Base-by-base conservation (phyloP, 2,888 invertebrate species). In the Quadroppia sp. region DNA sequence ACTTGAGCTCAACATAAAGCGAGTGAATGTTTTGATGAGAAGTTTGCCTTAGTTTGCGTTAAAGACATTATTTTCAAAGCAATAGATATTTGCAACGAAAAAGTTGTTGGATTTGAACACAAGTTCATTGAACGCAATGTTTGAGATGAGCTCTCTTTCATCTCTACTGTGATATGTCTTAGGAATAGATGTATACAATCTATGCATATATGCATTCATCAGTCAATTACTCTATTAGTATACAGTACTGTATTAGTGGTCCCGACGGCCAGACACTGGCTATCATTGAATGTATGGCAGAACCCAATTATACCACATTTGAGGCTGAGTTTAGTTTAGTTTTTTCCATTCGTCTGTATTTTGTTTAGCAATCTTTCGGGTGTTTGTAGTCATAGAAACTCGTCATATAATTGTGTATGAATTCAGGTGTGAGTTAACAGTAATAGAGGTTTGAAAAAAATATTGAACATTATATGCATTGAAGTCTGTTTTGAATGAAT, bases 371-470 rank as follows among this genome's bases (percentile, higher is more conserved):
- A 36, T 36, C 4, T 36, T 36, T 32, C 23, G 4, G 1, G 20
- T 32, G 32, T 61, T n/a, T 61, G 61, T 61, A 61, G 61, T 61
- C 61, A 61, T 61, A 61, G 61, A 61, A 61, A 61, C 61, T 4
- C 17, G 17, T 23, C 15, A n/a, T n/a, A 61, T 61, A 61, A 61
- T 61, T 61, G 36, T 61, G n/a, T 61, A 25, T 61, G 23, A 32
- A 61, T 28, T 61, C 61, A 61, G 32, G 25, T 61, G 61, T 61
- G 32, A 50, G n/a, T 50, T 4, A 50, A n/a, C 17, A 17, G 50
- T 50, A 50, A 50, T 50, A 17, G 6, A 15, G 50, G 20, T 7
- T 36, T 36, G 6, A 36, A n/a, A n/a, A n/a, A n/a, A n/a, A n/a
- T n/a, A 36, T 36, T 36, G 36, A 36, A 36, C 11, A 36, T 36